Evolutionary conservation across 2,797 vertebrate genomes (phyloP).

Genomic region (Acanthiza pusilla): DNA sequence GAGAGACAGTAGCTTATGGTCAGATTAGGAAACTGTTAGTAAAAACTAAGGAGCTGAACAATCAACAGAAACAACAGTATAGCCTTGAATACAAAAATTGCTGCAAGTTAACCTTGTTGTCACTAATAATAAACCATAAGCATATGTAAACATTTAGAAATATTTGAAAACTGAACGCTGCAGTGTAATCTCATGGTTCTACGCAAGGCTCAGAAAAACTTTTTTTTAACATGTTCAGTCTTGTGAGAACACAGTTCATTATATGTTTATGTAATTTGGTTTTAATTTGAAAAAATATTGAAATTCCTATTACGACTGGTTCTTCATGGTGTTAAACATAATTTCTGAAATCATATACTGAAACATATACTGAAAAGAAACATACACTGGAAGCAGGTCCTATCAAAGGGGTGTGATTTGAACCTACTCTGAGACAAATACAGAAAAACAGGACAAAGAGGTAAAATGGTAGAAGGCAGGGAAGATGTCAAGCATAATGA

Average conservation of each 20-base stretch:
- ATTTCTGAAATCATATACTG: background rate
- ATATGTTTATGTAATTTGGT: background rate
- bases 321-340: background rate
- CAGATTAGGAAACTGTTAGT: slow-evolving; percentile 2
- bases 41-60: background rate
- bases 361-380: background rate
- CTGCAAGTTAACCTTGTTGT: background rate
- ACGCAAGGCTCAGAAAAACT: background rate
- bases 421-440: background rate
- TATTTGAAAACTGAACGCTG: background rate
- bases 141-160: background rate
- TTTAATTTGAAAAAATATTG: background rate
- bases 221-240: background rate
- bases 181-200: background rate
- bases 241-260: background rate
- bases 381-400: background rate
- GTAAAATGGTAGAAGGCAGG: background rate
- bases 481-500: background rate
- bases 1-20: slow-evolving; percentile 1
- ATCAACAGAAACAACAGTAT: background rate
- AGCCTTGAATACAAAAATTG: background rate
- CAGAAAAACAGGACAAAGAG: background rate
- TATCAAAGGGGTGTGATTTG: background rate
- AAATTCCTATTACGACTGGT: background rate
- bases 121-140: background rate